Conservation (phyloP, 1,140 invertebrate genomes). For the Solen grandis region DNA sequence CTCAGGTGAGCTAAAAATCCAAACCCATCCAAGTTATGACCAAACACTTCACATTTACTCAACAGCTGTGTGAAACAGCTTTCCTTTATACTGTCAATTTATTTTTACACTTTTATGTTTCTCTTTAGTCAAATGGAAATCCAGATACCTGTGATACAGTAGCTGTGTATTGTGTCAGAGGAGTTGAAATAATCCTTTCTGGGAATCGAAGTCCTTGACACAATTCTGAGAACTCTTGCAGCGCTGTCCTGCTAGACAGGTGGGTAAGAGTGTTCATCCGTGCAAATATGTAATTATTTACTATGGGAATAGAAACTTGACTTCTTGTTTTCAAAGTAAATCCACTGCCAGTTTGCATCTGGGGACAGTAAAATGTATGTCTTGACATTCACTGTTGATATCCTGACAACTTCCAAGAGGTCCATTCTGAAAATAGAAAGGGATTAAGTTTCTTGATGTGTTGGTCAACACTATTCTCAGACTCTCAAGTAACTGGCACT, state of each 20-base stretch:
- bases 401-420: neutral
- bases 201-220: neutral
- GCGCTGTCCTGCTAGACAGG: neutral
- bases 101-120: too few species aligned
- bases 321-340: neutral
- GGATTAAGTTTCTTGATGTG: too few species aligned
- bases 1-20: too few species aligned
- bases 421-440: slow-evolving; percentile 19
- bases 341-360: slow-evolving; percentile 12
- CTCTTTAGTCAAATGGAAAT: too few species aligned
- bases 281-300: slow-evolving; percentile 10
- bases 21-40: too few species aligned
- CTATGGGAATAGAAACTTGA: neutral
- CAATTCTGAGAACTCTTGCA: neutral
- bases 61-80: too few species aligned
- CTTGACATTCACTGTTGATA: neutral
- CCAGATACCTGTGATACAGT: slow-evolving; percentile 34
- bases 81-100: too few species aligned
- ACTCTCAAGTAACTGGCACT: too few species aligned
- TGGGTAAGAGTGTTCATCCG: neutral
- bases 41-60: too few species aligned
- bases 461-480: too few species aligned
- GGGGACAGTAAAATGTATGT: slow-evolving; percentile 1
- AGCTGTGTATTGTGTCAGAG: neutral
- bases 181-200: slow-evolving; percentile 10